phyloP scores from a whole-genome alignment of 1,140 invertebrate species.

The Aphis gossypii region DNA sequence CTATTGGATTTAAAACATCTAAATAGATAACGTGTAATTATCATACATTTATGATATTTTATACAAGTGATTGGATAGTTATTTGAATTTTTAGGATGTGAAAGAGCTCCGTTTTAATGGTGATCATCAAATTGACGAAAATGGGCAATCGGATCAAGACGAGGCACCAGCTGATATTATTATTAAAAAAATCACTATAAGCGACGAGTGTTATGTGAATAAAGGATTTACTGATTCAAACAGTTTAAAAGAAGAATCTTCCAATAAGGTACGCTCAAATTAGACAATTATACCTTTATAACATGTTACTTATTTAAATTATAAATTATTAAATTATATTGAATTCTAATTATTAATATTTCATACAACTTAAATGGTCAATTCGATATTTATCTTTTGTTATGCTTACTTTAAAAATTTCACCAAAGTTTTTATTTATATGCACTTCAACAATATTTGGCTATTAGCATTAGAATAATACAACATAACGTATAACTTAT shows the following conservation, averaged over 20 bases:
- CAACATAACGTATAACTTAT: background rate
- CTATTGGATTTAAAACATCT: background rate
- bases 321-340: too few relatives aligned
- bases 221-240: conserved; percentile 12
- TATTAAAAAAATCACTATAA: background rate
- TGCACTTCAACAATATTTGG: background rate
- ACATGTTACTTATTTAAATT: background rate
- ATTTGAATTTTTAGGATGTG: background rate
- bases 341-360: background rate
- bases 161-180: background rate
- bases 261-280: background rate
- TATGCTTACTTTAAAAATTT: background rate
- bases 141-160: background rate
- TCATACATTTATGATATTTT: background rate
- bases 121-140: background rate
- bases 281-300: background rate
- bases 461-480: too few relatives aligned
- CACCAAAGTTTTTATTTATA: background rate
- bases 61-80: background rate
- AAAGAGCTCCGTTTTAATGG: background rate
- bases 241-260: conserved; percentile 4
- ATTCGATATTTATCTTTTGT: background rate
- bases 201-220: background rate
- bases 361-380: background rate
- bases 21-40: background rate